A percentile compares a stretch with the other conserved stretches of the same genome.
phyloP scores from a whole-genome alignment of 2,888 invertebrate genomes.

The Eretmocerus hayati region DNA sequence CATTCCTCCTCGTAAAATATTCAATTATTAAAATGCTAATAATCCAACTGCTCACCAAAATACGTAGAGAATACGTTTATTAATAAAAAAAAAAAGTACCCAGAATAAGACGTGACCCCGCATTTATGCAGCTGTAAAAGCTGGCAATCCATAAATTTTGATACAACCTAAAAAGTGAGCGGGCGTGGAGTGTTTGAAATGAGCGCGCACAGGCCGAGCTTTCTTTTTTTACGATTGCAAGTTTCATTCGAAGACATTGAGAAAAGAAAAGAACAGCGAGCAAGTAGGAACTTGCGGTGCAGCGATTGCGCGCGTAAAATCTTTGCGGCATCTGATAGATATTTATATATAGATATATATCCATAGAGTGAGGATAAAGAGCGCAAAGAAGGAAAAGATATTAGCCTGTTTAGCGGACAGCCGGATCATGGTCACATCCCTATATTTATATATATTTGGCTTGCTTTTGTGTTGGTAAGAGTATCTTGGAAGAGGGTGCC shows the following conservation, averaged over 20 bases:
- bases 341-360: too few species aligned
- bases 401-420: conserved; percentile 38
- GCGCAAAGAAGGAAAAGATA: conserved; percentile 22
- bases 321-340: too few species aligned
- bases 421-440: conserved; percentile 36
- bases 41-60: not conserved
- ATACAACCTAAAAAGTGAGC: conserved; percentile 7
- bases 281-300: conserved; percentile 3
- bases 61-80: not conserved
- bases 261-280: conserved; percentile 6
- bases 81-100: conserved; percentile 5
- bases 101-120: not conserved
- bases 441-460: conserved; percentile 36
- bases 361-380: not conserved
- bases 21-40: not conserved
- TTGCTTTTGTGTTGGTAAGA: conserved; percentile 5
- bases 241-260: too few species aligned
- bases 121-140: conserved; percentile 12
- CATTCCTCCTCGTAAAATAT: not conserved
- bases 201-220: conserved; percentile 1
- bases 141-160: conserved; percentile 16
- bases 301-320: conserved; percentile 17
- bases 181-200: not conserved
- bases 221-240: too few species aligned
- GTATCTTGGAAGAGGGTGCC: conserved; percentile 11